Evolutionary conservation across 2,797 vertebrate species (phyloP).

Genomic region (Siniperca obscura): DNA sequence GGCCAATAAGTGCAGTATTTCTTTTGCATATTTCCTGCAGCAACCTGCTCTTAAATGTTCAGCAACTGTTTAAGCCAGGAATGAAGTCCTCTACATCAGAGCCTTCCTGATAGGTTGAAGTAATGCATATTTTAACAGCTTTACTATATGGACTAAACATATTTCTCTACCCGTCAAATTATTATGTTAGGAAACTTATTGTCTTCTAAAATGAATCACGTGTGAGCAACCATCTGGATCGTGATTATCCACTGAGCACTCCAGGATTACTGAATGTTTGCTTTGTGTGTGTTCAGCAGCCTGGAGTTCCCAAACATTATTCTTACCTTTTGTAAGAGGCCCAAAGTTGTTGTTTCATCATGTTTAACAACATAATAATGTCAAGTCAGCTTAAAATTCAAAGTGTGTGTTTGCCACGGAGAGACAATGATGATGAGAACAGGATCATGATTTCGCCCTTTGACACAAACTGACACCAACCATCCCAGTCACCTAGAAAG

Average conservation of each 20-base stretch:
- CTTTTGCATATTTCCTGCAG: background rate
- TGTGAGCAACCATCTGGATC: background rate
- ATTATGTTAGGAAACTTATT: background rate
- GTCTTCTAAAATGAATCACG: background rate
- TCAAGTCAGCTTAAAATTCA: background rate
- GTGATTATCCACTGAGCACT: background rate
- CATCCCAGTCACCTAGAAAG: background rate
- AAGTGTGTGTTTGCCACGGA: background rate
- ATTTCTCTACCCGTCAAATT: background rate
- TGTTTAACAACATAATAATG: background rate
- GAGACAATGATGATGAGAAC: background rate
- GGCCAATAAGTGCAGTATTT: background rate
- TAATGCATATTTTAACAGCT: background rate
- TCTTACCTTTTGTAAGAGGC: background rate
- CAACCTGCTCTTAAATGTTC: conserved; percentile 2
- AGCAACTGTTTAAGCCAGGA: conserved; percentile 20
- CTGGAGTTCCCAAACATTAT: background rate
- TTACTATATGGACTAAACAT: background rate
- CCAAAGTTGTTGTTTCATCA: background rate
- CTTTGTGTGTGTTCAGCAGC: conserved; percentile 11
- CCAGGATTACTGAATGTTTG: background rate
- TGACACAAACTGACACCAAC: background rate
- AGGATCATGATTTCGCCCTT: background rate
- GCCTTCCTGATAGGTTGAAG: conserved; percentile 20
- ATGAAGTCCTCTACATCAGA: conserved; percentile 20